Evolutionary conservation across 2,797 vertebrate genomes (phyloP), one percentile per base, ranked within the genome.

Genomic region (Sebastes nivosus): DNA sequence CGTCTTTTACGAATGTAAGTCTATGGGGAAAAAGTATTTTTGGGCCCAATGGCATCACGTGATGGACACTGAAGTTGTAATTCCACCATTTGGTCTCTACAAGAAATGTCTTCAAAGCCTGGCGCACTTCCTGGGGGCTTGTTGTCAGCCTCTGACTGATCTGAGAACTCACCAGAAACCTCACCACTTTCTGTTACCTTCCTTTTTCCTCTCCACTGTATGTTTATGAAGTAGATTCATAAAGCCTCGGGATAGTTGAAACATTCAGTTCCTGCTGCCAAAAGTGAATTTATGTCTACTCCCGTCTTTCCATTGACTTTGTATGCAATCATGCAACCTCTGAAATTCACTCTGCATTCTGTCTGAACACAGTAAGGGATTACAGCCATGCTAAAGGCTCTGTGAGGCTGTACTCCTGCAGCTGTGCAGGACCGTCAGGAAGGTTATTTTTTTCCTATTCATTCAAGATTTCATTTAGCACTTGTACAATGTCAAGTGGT

Each of bases 401-500:
- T 50, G 46, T 50, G 46, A 50, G 46, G 18, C 46, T 50, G 18
- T 50, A 20, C 46, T 50, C 46, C 38, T 65, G 46, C 10, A 68
- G 27, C 55, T 54, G 14, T 61, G 30, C 18, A 16, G 30, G 22
- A 75, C 2, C 18, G 16, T 46, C 14, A 5, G 24, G 5, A 60
- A 38, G 13, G 1, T 67, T 67, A 30, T 65, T 18, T 66, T 46
- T 60, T 68, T 20, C 54, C 58, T 34, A 67, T 27, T 67, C 25
- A 34, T 24, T 76, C n/a, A n/a, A 57, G 54, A 65, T 16, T 20
- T 57, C 16, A 79, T 12, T 64, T 71, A 59, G 42, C 22, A 46
- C 25, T 65, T 57, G 30, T 61, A 30, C 65, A 75, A 36, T 76
- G 81, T 87, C 77, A 84, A 72, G 68, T 57, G 20, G 30, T 72